Evolutionary conservation across 2,113 vertebrate genomes (phyloP).

Genomic region (Paraplagusia blochii): DNA sequence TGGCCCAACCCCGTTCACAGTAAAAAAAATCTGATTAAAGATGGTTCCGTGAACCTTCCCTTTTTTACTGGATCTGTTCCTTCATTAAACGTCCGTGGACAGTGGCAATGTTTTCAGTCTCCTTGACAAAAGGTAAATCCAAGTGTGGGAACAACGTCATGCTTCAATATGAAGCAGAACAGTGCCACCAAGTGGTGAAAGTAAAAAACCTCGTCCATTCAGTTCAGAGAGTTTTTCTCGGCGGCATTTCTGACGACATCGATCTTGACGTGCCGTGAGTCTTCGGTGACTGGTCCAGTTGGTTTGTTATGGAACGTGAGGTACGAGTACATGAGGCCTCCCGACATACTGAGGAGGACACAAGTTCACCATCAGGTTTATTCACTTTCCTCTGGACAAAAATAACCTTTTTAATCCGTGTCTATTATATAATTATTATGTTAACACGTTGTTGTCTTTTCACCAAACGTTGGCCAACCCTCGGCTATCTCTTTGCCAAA

Average conservation of each 20-base stretch:
- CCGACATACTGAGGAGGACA: conserved; percentile 81
- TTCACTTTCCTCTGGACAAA: no score
- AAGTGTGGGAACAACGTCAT: not conserved
- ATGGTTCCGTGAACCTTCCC: not conserved
- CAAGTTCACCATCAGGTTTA: not conserved
- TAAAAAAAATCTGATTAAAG: not conserved
- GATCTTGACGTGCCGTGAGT: conserved; percentile 27
- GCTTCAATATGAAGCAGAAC: conserved; percentile 62
- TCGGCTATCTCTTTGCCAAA: no score
- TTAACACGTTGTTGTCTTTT: no score
- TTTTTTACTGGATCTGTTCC: not conserved
- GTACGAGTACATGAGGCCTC: conserved; percentile 85
- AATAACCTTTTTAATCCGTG: no score
- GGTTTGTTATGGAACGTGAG: conserved; percentile 69
- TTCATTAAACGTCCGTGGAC: not conserved
- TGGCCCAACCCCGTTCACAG: not conserved
- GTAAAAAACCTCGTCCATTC: not conserved
- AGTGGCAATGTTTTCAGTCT: not conserved
- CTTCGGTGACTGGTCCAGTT: not conserved
- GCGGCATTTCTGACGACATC: conserved; percentile 9
- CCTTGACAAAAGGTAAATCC: not conserved
- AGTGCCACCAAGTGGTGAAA: conserved; percentile 29
- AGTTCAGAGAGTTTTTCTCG: not conserved
- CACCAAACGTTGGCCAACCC: no score
- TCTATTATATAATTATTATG: no score